A percentile compares a stretch with the other conserved stretches of the same genome.
Evolutionary conservation across 2,113 vertebrate genomes (phyloP).

Genomic region (Salvator merianae): DNA sequence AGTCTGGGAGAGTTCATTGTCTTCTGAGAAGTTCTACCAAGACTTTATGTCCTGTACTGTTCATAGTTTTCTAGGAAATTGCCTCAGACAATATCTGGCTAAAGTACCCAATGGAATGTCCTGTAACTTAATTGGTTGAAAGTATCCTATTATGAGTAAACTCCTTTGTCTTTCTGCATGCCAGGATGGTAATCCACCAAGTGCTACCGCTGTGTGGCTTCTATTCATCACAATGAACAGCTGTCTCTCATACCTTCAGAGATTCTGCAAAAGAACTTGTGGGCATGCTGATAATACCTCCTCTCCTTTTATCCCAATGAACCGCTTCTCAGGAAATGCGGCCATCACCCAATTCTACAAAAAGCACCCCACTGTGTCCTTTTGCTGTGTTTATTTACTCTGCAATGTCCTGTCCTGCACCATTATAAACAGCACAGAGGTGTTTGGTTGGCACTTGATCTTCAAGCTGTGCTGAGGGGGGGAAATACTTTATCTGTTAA

Average conservation of each 20-base stretch:
- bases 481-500: not conserved
- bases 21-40: not conserved
- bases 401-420: not conserved
- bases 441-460: too few relatives aligned
- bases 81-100: constrained; percentile 8
- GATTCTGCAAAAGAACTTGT: not conserved
- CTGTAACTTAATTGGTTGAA: not conserved
- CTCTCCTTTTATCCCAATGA: not conserved
- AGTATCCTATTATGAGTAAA: constrained; percentile 3
- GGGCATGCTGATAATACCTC: not conserved
- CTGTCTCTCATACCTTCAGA: not conserved
- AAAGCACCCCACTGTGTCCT: not conserved
- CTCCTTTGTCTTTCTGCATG: not conserved
- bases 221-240: not conserved
- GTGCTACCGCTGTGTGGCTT: not conserved
- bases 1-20: not conserved
- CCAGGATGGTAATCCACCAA: not conserved
- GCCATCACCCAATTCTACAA: not conserved
- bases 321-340: not conserved
- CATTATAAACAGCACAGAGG: not conserved
- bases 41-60: constrained; percentile 4
- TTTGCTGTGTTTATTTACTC: not conserved
- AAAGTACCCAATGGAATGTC: not conserved
- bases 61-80: constrained; percentile 23
- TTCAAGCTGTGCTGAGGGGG: not conserved